These are phyloP conservation scores for Eutrigla gurnardus DNA, from an alignment of 2,797 vertebrate genomes.

Conservation along the genomic window DNA sequence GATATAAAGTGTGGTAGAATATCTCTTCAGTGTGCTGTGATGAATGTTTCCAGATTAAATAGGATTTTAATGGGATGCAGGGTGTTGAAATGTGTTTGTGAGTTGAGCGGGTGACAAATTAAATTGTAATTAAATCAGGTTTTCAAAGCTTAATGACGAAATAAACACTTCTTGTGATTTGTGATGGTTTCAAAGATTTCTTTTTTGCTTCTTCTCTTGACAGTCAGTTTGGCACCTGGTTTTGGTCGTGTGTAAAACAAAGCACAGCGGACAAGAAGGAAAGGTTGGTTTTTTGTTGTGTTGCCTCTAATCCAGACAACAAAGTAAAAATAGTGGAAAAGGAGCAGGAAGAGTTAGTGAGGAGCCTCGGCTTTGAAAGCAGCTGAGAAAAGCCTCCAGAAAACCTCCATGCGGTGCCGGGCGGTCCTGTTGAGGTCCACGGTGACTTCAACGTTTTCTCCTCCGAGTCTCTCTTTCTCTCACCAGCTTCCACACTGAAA, in stretches of 20 bases:
- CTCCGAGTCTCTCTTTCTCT: background rate
- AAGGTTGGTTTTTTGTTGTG: constrained; percentile 14
- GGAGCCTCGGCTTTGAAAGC: constrained; percentile 34
- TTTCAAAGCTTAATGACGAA: too few species aligned
- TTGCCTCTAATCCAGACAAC: constrained; percentile 12
- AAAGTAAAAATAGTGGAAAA: constrained; percentile 17
- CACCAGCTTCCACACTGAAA: constrained; percentile 59
- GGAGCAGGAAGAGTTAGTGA: constrained; percentile 1
- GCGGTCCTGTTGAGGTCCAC: constrained; percentile 4
- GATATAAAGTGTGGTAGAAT: constrained; percentile 36
- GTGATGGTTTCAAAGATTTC: constrained; percentile 7
- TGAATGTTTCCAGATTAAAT: background rate
- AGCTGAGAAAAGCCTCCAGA: constrained; percentile 14
- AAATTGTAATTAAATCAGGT: constrained; percentile 21
- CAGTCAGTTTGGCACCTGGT: constrained; percentile 78
- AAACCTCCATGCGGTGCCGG: constrained; percentile 21
- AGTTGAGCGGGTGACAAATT: background rate
- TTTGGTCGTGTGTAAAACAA: constrained; percentile 69
- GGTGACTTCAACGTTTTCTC: background rate
- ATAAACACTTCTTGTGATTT: too few species aligned
- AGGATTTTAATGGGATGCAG: constrained; percentile 10
- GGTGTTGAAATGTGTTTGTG: background rate
- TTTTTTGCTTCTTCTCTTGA: constrained; percentile 72
- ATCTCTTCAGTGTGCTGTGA: background rate
- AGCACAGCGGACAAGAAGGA: constrained; percentile 19